Evolutionary conservation across 2,113 vertebrate genomes (phyloP), one percentile per base, ranked within the genome.

Genomic region (Leptodactylus fuscus): DNA sequence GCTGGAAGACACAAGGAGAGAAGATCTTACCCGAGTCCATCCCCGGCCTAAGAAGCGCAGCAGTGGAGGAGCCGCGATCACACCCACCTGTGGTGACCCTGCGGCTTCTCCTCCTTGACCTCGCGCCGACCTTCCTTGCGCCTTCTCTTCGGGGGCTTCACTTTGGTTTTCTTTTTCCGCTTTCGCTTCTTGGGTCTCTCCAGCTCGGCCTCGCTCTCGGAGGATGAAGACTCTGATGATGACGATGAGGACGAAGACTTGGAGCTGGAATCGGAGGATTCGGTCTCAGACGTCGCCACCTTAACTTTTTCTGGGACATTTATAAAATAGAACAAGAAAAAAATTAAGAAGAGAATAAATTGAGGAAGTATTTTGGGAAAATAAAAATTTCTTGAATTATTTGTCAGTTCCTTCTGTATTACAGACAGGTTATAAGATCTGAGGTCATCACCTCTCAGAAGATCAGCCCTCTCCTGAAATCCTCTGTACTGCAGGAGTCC

Each of bases 301-400:
- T 92, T 95, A 90, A 96, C 96, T 88, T 95, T 95, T 90, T 96
- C 94, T 85, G 97, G 91, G 74, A 95, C 97, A 38, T 98, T 87
- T 22, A 89, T 88, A 48, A 81, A 86, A 71, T 7, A 6, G 11
- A 55, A 18, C 16, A 18, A 18, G n/a, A n/a, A n/a, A n/a, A n/a
- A n/a, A n/a, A n/a, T n/a, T n/a, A n/a, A n/a, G n/a, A n/a, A n/a
- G n/a, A n/a, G n/a, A n/a, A n/a, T n/a, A n/a, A n/a, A n/a, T n/a
- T n/a, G n/a, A n/a, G n/a, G n/a, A n/a, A n/a, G n/a, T n/a, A n/a
- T n/a, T n/a, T n/a, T n/a, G n/a, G n/a, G n/a, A n/a, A n/a, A n/a
- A n/a, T n/a, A n/a, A n/a, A n/a, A n/a, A n/a, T n/a, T n/a, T n/a
- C n/a, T n/a, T n/a, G n/a, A n/a, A n/a, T n/a, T n/a, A n/a, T n/a